Evolutionary conservation across 2,113 vertebrate species (phyloP), one percentile per base, ranked within the genome.

Genomic region (Ameiurus melas): DNA sequence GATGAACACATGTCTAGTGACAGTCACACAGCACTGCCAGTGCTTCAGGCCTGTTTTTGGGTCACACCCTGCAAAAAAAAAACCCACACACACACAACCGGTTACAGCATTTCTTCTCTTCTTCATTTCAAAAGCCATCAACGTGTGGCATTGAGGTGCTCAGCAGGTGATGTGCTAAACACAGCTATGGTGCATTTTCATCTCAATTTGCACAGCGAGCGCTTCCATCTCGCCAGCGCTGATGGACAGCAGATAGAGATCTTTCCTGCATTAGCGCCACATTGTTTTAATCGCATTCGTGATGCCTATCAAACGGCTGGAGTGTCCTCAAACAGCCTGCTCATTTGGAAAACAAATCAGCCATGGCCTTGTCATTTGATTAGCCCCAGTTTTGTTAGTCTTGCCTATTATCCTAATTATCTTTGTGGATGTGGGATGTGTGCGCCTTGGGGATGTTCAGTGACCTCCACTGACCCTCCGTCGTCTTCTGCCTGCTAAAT

Each of bases 261-360:
- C 57, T 75, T 90, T 43, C 94, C 93, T 93, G 93, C 93, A 94
- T 92, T 92, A 91, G 93, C 93, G 90, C 91, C 78, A 53, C 93
- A 93, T 92, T 91, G 90, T 79, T 80, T 92, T 80, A 94, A 94
- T 94, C 92, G 92, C 88, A 93, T 94, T 94, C 92, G 92, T 93
- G 93, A 94, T 92, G 94, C 88, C 93, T 93, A 93, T 95, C 93
- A 94, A 88, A 92, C n/a, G 90, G 91, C 91, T 91, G 85, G 91
- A 91, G 91, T 87, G 88, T 89, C 92, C 92, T 94, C 93, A 92
- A 93, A 93, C 87, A 87, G 71, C 64, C 66, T n/a, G 93, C 94
- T 94, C 93, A 93, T 94, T 94, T 94, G 94, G 92, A 92, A 93
- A 94, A 94, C 93, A 94, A 94, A 94, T 93, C 82, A 60, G 86